Conservation (phyloP, 2,113 vertebrate species). For the Mirza zaza region DNA sequence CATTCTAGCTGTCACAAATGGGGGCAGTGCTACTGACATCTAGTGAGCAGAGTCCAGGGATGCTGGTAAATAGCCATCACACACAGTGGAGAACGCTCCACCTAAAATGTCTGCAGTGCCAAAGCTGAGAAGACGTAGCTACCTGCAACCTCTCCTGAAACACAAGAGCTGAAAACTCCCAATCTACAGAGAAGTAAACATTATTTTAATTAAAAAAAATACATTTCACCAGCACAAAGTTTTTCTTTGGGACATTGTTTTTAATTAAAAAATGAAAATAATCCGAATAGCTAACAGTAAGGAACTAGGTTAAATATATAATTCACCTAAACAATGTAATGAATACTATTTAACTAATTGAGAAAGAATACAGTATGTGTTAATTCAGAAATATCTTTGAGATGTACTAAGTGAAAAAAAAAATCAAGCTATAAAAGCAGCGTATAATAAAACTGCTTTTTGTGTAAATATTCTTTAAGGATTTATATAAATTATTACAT, state of each 20-base stretch:
- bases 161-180: not conserved
- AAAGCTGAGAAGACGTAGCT: not conserved
- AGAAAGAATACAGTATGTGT: not conserved
- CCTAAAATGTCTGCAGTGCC: not conserved
- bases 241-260: not conserved
- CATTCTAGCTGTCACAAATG: not conserved
- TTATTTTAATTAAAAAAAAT: not conserved
- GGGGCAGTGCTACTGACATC: not conserved
- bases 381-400: slow-evolving; percentile 8
- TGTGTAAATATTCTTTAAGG: not conserved
- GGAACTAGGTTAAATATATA: not conserved
- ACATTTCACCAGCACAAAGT: not conserved
- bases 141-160: not conserved
- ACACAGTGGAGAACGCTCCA: not conserved
- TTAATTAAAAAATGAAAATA: not conserved
- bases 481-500: not conserved
- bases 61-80: not conserved
- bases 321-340: not conserved
- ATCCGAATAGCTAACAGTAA: not conserved
- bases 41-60: not conserved
- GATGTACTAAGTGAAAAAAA: not conserved
- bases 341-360: not conserved
- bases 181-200: not conserved
- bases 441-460: not conserved
- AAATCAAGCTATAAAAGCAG: not conserved